phyloP scores from a whole-genome alignment of 2,113 vertebrate genomes.

The Colaptes auratus region DNA sequence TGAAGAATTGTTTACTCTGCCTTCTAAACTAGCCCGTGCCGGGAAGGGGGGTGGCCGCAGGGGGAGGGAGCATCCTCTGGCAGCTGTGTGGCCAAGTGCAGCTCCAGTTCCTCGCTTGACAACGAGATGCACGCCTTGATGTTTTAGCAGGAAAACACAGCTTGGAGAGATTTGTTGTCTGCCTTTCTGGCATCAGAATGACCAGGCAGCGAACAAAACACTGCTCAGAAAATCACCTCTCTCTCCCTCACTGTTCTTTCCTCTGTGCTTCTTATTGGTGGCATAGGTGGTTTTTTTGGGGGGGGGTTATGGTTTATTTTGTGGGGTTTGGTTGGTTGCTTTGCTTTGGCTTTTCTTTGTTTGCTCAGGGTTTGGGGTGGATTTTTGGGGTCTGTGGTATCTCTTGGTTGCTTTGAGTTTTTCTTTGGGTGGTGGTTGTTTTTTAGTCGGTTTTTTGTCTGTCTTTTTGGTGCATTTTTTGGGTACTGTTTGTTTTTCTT shows the following conservation, averaged over 20 bases:
- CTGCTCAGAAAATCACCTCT: neutral
- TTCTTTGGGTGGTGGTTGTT: no score
- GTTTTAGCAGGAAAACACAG: neutral
- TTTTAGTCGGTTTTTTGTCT: no score
- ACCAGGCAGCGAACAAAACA: neutral
- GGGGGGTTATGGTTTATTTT: no score
- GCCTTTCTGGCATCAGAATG: neutral
- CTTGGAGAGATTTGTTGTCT: neutral
- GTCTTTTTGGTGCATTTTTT: no score
- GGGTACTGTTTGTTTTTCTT: no score
- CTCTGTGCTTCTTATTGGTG: neutral
- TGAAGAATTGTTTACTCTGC: neutral
- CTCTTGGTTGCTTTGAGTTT: no score
- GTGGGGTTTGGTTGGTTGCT: neutral
- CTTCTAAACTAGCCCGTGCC: neutral
- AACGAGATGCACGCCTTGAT: neutral
- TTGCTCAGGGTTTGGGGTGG: no score
- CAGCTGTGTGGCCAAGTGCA: neutral
- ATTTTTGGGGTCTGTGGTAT: no score
- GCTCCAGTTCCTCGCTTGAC: neutral
- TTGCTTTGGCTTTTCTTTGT: no score
- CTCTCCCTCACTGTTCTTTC: neutral
- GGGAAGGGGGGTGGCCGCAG: neutral
- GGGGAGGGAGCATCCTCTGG: neutral
- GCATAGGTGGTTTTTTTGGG: no score